Conservation (phyloP, 1,140 invertebrate genomes). For the Babylonia areolata region DNA sequence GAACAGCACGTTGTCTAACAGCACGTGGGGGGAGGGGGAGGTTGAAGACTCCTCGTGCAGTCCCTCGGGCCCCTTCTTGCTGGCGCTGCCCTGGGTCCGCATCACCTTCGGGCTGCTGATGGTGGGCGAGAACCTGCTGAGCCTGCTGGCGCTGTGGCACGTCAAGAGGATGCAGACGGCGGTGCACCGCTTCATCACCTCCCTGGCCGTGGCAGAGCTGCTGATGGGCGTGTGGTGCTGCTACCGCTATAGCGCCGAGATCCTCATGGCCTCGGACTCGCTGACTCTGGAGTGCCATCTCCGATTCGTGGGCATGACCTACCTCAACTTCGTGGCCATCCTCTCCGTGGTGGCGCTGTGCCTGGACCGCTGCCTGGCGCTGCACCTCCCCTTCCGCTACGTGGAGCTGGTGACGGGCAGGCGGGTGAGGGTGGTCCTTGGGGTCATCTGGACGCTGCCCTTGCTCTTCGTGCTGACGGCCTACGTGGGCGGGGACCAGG, state of each 20-base stretch:
- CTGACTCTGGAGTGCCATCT: constrained; percentile 5
- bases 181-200: constrained; percentile 18
- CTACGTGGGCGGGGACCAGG: neutral
- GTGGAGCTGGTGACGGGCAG: constrained; percentile 25
- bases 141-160: constrained; percentile 28
- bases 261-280: neutral
- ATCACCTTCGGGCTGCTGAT: constrained; percentile 35
- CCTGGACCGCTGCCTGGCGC: constrained; percentile 17
- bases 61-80: neutral
- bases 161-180: constrained; percentile 12
- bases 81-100: constrained; percentile 25
- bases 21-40: neutral
- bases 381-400: constrained; percentile 18
- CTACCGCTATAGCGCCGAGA: constrained; percentile 25
- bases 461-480: constrained; percentile 11
- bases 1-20: neutral
- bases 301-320: constrained; percentile 25
- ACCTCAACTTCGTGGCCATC: constrained; percentile 31
- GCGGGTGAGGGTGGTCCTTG: constrained; percentile 1
- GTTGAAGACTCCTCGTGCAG: neutral
- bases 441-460: constrained; percentile 6
- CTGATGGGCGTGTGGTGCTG: constrained; percentile 27
- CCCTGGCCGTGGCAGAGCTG: constrained; percentile 24
- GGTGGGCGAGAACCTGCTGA: constrained; percentile 17
- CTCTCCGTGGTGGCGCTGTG: constrained; percentile 14